phyloP scores from a whole-genome alignment of 2,113 vertebrate species.

The Pygoscelis adeliae region DNA sequence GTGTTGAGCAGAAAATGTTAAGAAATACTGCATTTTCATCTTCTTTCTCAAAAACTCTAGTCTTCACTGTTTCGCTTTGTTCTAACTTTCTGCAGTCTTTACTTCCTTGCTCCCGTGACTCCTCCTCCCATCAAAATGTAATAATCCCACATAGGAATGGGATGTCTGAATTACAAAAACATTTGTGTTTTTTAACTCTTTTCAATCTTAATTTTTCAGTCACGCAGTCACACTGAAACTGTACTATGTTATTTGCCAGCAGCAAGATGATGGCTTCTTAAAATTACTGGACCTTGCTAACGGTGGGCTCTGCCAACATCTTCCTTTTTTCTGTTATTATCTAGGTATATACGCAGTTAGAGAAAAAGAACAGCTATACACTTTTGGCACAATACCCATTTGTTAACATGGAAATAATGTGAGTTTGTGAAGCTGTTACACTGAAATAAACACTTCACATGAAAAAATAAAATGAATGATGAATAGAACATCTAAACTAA shows the following conservation, averaged over 20 bases:
- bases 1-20: fast-evolving
- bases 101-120: background rate
- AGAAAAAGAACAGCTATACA: background rate
- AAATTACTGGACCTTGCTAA: background rate
- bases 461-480: background rate
- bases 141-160: background rate
- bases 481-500: background rate
- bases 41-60: background rate
- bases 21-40: background rate
- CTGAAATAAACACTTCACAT: background rate
- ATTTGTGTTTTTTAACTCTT: background rate
- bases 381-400: background rate
- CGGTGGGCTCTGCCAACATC: background rate
- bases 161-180: background rate
- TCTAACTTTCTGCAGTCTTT: background rate
- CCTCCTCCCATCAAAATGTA: background rate
- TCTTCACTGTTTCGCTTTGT: background rate
- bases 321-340: background rate
- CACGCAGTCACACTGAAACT: background rate
- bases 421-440: background rate
- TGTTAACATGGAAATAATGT: background rate
- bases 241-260: background rate
- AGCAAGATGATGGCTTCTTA: background rate
- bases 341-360: background rate
- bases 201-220: background rate